Evolutionary conservation across 30 jellyfish, hydroid and myxozoan species (phyloP).

Genomic region (Clytia hemisphaerica): DNA sequence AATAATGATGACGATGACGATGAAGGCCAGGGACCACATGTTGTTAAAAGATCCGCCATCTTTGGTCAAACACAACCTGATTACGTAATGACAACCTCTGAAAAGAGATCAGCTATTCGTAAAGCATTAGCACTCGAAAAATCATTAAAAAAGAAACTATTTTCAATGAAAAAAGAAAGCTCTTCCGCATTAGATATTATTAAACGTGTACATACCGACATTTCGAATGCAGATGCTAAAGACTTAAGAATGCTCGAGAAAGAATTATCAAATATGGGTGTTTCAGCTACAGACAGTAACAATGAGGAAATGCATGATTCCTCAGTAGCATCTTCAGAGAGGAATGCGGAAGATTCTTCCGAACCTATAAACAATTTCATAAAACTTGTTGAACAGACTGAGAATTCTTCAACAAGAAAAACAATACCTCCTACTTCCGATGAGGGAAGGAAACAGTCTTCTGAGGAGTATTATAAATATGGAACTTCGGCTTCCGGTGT

Average conservation of each 20-base stretch:
- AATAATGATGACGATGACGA: constrained; percentile 40
- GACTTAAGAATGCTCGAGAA: constrained; percentile 78
- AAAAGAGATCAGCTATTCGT: constrained; percentile 36
- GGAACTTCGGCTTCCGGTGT: constrained; percentile 90
- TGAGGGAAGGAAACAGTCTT: constrained; percentile 41
- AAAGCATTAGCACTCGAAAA: constrained; percentile 80
- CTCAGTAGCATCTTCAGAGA: too few relatives aligned
- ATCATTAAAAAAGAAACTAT: constrained; percentile 61
- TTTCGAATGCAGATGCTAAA: constrained; percentile 65
- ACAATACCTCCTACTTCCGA: constrained; percentile 8
- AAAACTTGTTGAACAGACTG: constrained; percentile 34
- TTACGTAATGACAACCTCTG: too few relatives aligned
- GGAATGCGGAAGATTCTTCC: not conserved
- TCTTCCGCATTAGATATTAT: constrained; percentile 66
- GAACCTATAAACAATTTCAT: not conserved
- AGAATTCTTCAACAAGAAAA: constrained; percentile 43
- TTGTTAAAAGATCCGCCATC: constrained; percentile 95
- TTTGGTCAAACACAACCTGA: too few relatives aligned
- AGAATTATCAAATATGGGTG: constrained; percentile 51
- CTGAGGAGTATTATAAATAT: constrained; percentile 71
- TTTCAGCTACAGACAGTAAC: constrained; percentile 5
- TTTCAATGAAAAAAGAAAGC: constrained; percentile 90
- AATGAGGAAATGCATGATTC: constrained; percentile 8
- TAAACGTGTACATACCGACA: constrained; percentile 91
- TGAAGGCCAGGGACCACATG: constrained; percentile 92